phyloP scores from a whole-genome alignment of 2,888 invertebrate species.

The Drosophila yooni region DNA sequence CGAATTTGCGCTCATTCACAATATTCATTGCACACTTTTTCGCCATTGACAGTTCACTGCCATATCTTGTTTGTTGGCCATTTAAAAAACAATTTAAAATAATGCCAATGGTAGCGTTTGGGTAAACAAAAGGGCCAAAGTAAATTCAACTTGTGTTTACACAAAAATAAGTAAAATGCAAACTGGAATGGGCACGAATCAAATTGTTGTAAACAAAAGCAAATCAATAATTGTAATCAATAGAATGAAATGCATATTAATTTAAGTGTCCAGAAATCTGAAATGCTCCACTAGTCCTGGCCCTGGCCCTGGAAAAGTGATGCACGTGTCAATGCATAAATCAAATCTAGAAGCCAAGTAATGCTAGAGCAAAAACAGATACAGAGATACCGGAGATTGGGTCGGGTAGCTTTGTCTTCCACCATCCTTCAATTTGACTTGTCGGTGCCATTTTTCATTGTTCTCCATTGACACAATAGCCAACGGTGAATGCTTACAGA shows the following conservation, averaged over 20 bases:
- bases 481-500: constrained; percentile 16
- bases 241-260: constrained; percentile 48
- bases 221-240: constrained; percentile 56
- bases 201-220: constrained; percentile 26
- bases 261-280: constrained; percentile 3
- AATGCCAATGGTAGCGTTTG: constrained; percentile 36
- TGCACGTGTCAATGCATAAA: constrained; percentile 44
- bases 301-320: constrained; percentile 11
- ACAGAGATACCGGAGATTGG: not conserved
- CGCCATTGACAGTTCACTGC: constrained; percentile 20
- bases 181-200: constrained; percentile 14
- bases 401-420: not conserved
- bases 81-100: constrained; percentile 67
- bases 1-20: not conserved
- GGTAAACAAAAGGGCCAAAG: constrained; percentile 51
- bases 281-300: not conserved
- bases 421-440: constrained; percentile 46
- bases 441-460: constrained; percentile 46
- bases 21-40: not conserved
- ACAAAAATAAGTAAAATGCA: constrained; percentile 37
- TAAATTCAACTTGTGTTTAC: constrained; percentile 49
- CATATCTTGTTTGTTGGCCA: constrained; percentile 43
- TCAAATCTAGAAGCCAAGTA: constrained; percentile 39
- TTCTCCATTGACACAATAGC: constrained; percentile 23
- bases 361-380: constrained; percentile 3